phyloP scores from a whole-genome alignment of 2,797 vertebrate species.

The Okamejei kenojei region DNA sequence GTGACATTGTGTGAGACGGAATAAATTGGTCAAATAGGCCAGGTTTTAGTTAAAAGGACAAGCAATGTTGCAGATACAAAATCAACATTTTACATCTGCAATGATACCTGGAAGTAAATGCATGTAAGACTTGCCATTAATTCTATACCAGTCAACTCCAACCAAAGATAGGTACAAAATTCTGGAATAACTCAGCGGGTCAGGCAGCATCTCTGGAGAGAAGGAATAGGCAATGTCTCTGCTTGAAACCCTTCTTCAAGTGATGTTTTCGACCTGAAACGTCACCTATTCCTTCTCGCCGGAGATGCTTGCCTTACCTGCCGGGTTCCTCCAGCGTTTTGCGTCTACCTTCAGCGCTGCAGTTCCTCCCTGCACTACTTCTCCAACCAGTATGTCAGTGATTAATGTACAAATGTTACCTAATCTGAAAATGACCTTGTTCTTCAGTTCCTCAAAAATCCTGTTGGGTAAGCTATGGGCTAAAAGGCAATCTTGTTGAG shows the following conservation, averaged over 20 bases:
- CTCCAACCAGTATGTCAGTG: background rate
- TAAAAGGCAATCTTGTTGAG: background rate
- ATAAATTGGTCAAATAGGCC: background rate
- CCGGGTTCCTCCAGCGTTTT: too few relatives aligned
- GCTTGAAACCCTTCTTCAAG: too few relatives aligned
- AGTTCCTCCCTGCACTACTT: background rate
- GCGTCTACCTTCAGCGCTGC: too few relatives aligned
- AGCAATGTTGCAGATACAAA: background rate
- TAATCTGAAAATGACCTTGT: too few relatives aligned
- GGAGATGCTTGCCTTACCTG: too few relatives aligned
- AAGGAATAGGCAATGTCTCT: too few relatives aligned
- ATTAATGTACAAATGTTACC: background rate
- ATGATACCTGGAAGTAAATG: background rate
- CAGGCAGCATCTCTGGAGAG: too few relatives aligned
- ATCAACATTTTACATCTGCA: background rate
- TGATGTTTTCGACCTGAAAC: too few relatives aligned
- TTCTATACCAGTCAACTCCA: background rate
- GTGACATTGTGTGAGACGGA: background rate
- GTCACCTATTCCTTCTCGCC: too few relatives aligned
- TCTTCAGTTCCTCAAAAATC: constrained; percentile 9
- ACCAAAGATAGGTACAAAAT: too few relatives aligned
- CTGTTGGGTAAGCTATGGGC: background rate
- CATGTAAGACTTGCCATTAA: background rate
- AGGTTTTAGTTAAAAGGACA: background rate
- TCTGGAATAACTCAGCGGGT: too few relatives aligned